phyloP scores from a whole-genome alignment of 2,113 vertebrate species.

The Myrmecophaga tridactyla region DNA sequence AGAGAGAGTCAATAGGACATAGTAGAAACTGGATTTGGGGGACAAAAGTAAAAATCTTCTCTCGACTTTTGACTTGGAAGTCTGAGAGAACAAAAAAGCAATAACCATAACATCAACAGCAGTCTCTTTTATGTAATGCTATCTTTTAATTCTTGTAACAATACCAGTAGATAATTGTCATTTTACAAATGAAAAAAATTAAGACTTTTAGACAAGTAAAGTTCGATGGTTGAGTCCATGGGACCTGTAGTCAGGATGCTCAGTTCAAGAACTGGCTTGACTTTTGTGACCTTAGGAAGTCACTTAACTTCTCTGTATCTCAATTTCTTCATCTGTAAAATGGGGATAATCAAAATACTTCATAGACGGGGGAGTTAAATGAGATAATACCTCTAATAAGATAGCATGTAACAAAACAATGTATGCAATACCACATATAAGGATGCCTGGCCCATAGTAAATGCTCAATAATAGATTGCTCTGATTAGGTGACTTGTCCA shows the following conservation, averaged over 20 bases:
- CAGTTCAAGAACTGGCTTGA: not conserved
- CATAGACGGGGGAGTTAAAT: not conserved
- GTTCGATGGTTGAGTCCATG: not conserved
- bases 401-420: not conserved
- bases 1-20: not conserved
- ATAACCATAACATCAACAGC: not conserved
- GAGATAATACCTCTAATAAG: not conserved
- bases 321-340: not conserved
- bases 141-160: not conserved
- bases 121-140: not conserved
- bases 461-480: not conserved
- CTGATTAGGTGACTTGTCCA: not conserved
- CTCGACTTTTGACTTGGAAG: not conserved
- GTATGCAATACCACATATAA: not conserved
- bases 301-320: not conserved
- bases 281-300: not conserved
- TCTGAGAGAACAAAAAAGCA: not conserved
- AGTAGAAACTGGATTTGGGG: not conserved
- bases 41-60: not conserved
- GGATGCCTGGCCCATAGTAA: not conserved
- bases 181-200: slow-evolving; percentile 15
- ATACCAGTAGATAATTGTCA: not conserved
- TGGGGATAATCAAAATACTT: not conserved
- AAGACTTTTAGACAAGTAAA: not conserved
- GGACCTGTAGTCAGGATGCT: not conserved